phyloP scores from a whole-genome alignment of 1,140 invertebrate species.

The Zaprionus capensis region DNA sequence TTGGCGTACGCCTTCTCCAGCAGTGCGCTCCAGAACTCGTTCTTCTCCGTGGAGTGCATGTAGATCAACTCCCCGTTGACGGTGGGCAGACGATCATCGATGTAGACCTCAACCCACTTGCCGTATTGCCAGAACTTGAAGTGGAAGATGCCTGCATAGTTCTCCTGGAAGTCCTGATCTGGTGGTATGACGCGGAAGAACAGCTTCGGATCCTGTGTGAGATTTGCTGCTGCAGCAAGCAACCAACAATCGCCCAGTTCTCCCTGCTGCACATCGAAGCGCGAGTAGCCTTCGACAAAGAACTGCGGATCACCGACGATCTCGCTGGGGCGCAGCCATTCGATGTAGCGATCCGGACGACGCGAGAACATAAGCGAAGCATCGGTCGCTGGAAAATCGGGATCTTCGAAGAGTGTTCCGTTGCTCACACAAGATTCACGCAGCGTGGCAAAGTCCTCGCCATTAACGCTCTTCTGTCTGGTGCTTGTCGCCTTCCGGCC shows the following conservation, averaged over 20 bases:
- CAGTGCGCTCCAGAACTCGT: slow-evolving; percentile 98
- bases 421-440: slow-evolving; percentile 89
- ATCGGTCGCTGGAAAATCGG: slow-evolving; percentile 92
- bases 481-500: slow-evolving; percentile 64
- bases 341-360: slow-evolving; percentile 89
- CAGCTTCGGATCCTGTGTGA: slow-evolving; percentile 94
- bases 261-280: slow-evolving; percentile 99
- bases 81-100: slow-evolving; percentile 97
- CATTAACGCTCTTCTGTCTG: slow-evolving; percentile 69
- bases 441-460: slow-evolving; percentile 89
- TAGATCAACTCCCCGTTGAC: slow-evolving; percentile 95
- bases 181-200: slow-evolving; percentile 98
- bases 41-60: slow-evolving; percentile 95
- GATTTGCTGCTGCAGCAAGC: slow-evolving; percentile 96
- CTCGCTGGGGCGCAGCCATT: slow-evolving; percentile 94
- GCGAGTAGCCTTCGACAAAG: slow-evolving; percentile 96
- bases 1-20: slow-evolving; percentile 99
- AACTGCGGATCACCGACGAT: slow-evolving; percentile 94
- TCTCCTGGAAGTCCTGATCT: slow-evolving; percentile 96
- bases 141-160: slow-evolving; percentile 97
- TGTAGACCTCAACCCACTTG: slow-evolving; percentile 95
- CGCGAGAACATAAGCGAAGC: slow-evolving; percentile 92
- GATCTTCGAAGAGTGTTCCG: slow-evolving; percentile 93
- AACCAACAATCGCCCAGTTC: slow-evolving; percentile 99
- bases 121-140: slow-evolving; percentile 99